These are phyloP conservation scores for Papilio demoleus DNA, from an alignment of 2,888 invertebrate genomes.

Conservation along the genomic window DNA sequence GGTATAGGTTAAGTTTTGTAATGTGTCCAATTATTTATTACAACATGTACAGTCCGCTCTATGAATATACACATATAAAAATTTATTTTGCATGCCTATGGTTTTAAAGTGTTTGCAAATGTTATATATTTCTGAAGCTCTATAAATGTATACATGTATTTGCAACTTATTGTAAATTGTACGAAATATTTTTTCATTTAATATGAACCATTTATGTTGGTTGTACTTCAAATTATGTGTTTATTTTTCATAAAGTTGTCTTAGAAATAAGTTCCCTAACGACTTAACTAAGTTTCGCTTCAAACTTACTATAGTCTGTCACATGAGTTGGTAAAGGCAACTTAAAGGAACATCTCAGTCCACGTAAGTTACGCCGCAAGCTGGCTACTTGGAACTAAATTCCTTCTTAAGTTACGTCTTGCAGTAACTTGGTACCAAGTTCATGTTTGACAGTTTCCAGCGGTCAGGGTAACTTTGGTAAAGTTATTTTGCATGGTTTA, in stretches of 20 bases:
- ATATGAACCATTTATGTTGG: neutral
- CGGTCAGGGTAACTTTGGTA: constrained; percentile 19
- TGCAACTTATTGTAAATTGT: no score
- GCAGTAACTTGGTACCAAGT: constrained; percentile 33
- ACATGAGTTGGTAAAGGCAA: constrained; percentile 30
- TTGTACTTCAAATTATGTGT: neutral
- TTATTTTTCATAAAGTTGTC: neutral
- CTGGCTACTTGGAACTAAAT: constrained; percentile 43
- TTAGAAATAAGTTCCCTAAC: constrained; percentile 21
- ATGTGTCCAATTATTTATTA: no score
- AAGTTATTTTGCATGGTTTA: constrained; percentile 24
- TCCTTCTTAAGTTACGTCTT: constrained; percentile 42
- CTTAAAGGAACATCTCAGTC: constrained; percentile 26
- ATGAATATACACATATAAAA: no score
- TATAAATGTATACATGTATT: no score
- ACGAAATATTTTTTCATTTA: no score
- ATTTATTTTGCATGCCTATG: no score
- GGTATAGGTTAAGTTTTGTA: no score
- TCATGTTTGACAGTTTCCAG: constrained; percentile 27
- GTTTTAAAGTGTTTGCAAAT: no score
- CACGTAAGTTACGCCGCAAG: constrained; percentile 45
- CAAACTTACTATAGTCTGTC: constrained; percentile 9
- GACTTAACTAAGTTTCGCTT: constrained; percentile 24
- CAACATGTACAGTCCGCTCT: no score
- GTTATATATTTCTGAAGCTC: no score